These are phyloP conservation scores for Drosophila cracens DNA, from an alignment of 2,888 invertebrate genomes.

Conservation along the genomic window DNA sequence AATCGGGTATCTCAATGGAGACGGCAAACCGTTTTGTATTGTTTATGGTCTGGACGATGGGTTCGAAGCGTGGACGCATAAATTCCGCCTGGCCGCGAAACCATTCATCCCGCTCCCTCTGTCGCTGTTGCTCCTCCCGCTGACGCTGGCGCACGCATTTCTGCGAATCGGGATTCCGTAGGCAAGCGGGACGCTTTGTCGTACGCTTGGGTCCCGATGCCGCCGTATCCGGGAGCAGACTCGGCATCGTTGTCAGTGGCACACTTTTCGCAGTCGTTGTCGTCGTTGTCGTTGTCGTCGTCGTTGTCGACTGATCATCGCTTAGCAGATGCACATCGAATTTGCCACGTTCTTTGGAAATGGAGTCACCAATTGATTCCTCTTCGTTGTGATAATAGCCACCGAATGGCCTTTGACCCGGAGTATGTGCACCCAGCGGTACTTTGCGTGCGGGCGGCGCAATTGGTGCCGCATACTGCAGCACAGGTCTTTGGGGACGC, in stretches of 20 bases:
- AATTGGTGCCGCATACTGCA: constrained; percentile 80
- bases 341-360: constrained; percentile 65
- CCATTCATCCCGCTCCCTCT: constrained; percentile 82
- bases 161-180: constrained; percentile 82
- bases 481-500: constrained; percentile 73
- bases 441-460: constrained; percentile 80
- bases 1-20: constrained; percentile 83
- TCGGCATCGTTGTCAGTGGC: constrained; percentile 49
- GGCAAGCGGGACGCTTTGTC: constrained; percentile 81
- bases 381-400: constrained; percentile 80
- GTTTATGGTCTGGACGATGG: constrained; percentile 82
- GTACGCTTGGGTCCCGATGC: constrained; percentile 63
- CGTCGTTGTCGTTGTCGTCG: constrained; percentile 49
- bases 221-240: constrained; percentile 48
- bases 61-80: constrained; percentile 78
- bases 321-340: constrained; percentile 82
- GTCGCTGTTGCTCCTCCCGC: constrained; percentile 82
- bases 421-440: constrained; percentile 58
- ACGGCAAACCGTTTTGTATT: constrained; percentile 83
- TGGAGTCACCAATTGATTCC: constrained; percentile 53
- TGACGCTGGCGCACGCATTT: constrained; percentile 83
- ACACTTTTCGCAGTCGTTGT: constrained; percentile 47
- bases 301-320: constrained; percentile 65
- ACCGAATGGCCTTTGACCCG: constrained; percentile 67
- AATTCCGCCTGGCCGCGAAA: constrained; percentile 81